phyloP scores from a whole-genome alignment of 30 jellyfish, hydroid and myxozoan species.

The Aurelia aurita complex sp. Pacific region DNA sequence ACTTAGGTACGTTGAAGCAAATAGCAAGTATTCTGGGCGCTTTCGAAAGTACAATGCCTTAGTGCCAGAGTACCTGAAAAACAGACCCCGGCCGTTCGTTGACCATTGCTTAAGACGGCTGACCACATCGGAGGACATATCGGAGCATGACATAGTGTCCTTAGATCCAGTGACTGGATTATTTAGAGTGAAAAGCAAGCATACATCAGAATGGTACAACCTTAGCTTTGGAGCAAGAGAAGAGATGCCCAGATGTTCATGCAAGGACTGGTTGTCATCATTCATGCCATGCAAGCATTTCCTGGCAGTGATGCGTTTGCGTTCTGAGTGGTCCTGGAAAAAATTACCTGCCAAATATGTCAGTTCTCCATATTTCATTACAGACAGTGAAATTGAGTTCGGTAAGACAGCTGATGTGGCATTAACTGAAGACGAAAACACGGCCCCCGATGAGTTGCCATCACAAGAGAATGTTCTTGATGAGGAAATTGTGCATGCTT shows the following conservation, averaged over 20 bases:
- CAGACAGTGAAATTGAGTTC: neutral
- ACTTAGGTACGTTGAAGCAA: neutral
- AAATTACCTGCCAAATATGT: neutral
- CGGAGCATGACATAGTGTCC: neutral
- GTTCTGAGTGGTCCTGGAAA: neutral
- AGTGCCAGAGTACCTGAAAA: neutral
- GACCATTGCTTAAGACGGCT: conserved; percentile 2
- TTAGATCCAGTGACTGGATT: conserved; percentile 11
- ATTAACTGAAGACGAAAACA: too few species aligned
- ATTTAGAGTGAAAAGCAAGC: conserved; percentile 1
- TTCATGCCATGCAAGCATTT: neutral
- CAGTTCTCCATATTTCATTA: neutral
- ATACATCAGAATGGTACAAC: conserved; percentile 11
- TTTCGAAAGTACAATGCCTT: conserved; percentile 18
- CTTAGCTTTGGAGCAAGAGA: conserved; percentile 8
- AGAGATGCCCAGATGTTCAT: conserved; percentile 10
- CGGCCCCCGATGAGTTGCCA: too few species aligned
- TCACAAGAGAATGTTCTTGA: too few species aligned
- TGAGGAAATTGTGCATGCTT: neutral
- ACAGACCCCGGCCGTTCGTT: neutral
- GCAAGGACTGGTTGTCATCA: conserved; percentile 11
- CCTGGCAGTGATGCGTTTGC: too few species aligned
- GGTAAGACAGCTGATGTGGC: too few species aligned
- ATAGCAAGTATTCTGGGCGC: neutral
- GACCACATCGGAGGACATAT: neutral